Evolutionary conservation across 2,797 vertebrate species (phyloP).

Genomic region (Enteromius treurensis): DNA sequence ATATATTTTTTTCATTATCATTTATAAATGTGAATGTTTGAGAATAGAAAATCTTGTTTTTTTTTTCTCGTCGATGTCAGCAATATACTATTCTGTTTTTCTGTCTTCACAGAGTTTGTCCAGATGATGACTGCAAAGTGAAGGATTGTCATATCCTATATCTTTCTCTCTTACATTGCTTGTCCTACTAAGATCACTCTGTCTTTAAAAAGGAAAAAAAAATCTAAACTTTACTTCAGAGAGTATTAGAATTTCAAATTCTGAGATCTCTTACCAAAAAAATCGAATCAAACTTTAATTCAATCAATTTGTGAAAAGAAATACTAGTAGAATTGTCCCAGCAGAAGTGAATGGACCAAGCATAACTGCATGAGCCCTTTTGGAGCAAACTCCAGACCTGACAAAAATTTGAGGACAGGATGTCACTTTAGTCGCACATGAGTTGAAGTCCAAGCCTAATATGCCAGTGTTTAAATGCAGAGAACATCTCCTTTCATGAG

Average conservation of each 20-base stretch:
- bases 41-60: not conserved
- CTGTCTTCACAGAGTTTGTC: constrained; percentile 84
- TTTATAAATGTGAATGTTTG: not conserved
- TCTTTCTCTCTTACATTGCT: constrained; percentile 75
- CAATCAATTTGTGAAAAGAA: constrained; percentile 62
- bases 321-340: constrained; percentile 73
- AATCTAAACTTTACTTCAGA: constrained; percentile 60
- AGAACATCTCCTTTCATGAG: constrained; percentile 66
- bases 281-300: not conserved
- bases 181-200: constrained; percentile 81
- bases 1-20: not conserved
- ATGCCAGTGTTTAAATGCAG: constrained; percentile 51
- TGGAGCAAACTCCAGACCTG: constrained; percentile 65
- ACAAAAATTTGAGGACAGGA: constrained; percentile 64
- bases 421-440: constrained; percentile 66
- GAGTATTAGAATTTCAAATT: constrained; percentile 58
- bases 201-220: constrained; percentile 76
- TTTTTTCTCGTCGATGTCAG: too few species aligned
- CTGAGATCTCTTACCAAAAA: constrained; percentile 47
- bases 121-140: constrained; percentile 96
- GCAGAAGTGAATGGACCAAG: constrained; percentile 78
- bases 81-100: constrained; percentile 16
- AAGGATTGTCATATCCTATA: constrained; percentile 66
- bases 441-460: constrained; percentile 63
- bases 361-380: constrained; percentile 73